Percentiles rank a stretch among this genome's conserved stretches.
These are phyloP conservation scores for Toxonevra muliebris DNA, from an alignment of 2,888 invertebrate genomes.

Conservation along the genomic window DNA sequence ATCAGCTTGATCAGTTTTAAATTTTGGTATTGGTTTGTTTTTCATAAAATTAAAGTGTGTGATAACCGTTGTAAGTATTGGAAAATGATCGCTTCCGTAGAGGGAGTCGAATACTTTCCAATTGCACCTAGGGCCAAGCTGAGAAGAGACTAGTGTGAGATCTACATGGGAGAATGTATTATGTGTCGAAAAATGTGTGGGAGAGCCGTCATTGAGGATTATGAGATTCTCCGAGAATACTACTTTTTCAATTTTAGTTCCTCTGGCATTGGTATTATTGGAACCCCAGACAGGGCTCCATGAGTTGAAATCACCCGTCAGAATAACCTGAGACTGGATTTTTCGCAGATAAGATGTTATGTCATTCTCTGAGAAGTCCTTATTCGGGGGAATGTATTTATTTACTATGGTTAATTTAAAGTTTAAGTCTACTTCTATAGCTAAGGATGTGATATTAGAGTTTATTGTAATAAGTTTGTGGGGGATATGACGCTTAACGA, in stretches of 20 bases:
- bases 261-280: neutral
- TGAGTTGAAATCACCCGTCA: neutral
- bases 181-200: neutral
- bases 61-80: neutral
- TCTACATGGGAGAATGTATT: neutral
- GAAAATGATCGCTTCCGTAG: slow-evolving; percentile 11
- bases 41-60: neutral
- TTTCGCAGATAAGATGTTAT: neutral
- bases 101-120: neutral
- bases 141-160: neutral
- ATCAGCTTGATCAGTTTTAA: too few relatives aligned
- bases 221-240: neutral
- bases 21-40: too few relatives aligned
- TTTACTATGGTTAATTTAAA: slow-evolving; percentile 3
- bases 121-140: neutral
- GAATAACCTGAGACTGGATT: neutral
- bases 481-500: slow-evolving; percentile 33
- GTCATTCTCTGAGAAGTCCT: neutral
- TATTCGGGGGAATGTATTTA: neutral
- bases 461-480: slow-evolving; percentile 19
- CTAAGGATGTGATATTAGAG: neutral
- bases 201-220: neutral
- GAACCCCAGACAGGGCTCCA: neutral
- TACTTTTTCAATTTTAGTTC: neutral
- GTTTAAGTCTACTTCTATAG: slow-evolving; percentile 15